Conservation (phyloP, 2,797 vertebrate genomes). For the Erithacus rubecula region DNA sequence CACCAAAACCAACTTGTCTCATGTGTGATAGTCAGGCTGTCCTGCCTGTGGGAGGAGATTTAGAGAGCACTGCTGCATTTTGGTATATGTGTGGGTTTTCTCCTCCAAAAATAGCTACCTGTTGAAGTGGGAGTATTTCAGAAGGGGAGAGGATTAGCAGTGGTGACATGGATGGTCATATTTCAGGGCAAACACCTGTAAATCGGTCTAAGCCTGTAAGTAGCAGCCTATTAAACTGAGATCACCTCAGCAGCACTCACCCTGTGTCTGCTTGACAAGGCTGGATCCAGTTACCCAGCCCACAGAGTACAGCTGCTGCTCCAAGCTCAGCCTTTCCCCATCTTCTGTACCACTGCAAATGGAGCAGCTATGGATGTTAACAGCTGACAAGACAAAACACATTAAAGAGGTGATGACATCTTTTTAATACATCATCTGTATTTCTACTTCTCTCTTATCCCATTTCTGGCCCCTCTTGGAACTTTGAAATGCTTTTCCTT, state of each 20-base stretch:
- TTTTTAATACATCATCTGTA: not conserved
- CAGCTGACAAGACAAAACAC: not conserved
- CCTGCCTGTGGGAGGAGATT: constrained; percentile 7
- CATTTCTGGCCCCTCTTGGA: not conserved
- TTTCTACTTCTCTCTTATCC: not conserved
- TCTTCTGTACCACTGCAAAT: not conserved
- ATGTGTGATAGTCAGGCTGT: not conserved
- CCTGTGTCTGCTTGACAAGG: not conserved
- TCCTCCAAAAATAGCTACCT: constrained; percentile 9
- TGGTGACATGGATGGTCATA: constrained; percentile 24
- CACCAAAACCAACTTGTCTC: not conserved
- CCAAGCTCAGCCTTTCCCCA: not conserved
- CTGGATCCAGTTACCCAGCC: not conserved
- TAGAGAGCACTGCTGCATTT: not conserved
- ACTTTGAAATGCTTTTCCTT: not conserved
- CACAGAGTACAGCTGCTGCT: not conserved
- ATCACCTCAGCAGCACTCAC: constrained; percentile 6
- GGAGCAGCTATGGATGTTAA: not conserved
- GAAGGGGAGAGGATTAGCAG: constrained; percentile 24
- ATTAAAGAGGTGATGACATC: not conserved
- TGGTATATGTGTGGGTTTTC: not conserved
- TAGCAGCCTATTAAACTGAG: constrained; percentile 40
- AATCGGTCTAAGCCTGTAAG: constrained; percentile 53
- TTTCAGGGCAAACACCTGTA: constrained; percentile 61
- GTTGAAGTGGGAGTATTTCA: constrained; percentile 22